Evolutionary conservation across 2,888 invertebrate genomes (phyloP).

Genomic region (Hyppa rectilinea): DNA sequence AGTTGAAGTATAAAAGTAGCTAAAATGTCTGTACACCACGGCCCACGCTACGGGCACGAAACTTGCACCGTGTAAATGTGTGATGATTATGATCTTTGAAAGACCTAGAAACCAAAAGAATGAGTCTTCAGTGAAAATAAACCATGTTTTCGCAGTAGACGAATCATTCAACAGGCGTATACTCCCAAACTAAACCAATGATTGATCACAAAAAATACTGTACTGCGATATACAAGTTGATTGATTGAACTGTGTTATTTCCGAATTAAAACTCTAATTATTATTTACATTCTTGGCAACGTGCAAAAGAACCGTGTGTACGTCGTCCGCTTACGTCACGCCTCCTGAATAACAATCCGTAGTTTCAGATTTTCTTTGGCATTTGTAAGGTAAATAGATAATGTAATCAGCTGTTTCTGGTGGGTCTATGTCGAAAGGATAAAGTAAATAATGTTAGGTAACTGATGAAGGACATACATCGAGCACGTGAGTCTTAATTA

Average conservation of each 20-base stretch:
- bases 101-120: no score
- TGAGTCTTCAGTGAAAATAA: not conserved
- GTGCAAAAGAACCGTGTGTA: slow-evolving; percentile 15
- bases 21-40: no score
- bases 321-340: slow-evolving; percentile 37
- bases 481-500: no score
- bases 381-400: slow-evolving; percentile 22
- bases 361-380: slow-evolving; percentile 32
- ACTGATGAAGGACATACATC: not conserved
- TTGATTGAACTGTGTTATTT: slow-evolving; percentile 40
- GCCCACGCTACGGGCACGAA: no score
- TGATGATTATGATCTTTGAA: no score
- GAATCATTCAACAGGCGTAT: slow-evolving; percentile 3
- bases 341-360: slow-evolving; percentile 25
- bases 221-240: slow-evolving; percentile 13
- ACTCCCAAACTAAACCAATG: not conserved
- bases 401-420: slow-evolving; percentile 21
- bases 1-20: no score
- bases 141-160: not conserved
- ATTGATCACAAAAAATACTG: slow-evolving; percentile 6
- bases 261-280: slow-evolving; percentile 25
- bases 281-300: slow-evolving; percentile 50
- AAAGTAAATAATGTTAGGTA: not conserved
- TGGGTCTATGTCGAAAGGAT: not conserved
- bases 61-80: no score